phyloP scores from a whole-genome alignment of 2,888 invertebrate species.

The Vesta saturnalis region DNA sequence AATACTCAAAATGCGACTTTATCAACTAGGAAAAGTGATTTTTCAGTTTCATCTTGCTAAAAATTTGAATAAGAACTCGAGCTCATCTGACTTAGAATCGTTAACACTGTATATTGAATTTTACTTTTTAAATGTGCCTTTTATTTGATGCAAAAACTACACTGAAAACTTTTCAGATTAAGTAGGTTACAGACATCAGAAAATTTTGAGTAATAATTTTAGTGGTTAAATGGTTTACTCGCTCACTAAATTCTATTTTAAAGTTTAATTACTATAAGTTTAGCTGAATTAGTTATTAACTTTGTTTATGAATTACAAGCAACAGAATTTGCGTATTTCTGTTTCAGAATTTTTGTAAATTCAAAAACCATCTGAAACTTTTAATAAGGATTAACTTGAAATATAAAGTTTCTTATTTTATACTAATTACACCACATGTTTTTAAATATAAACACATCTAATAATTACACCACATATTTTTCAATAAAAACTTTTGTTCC shows the following conservation, averaged over 20 bases:
- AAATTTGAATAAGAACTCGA: conserved; percentile 29
- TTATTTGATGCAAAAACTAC: background rate
- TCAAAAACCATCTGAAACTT: too few species aligned
- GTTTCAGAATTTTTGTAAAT: too few species aligned
- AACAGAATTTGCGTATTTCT: too few species aligned
- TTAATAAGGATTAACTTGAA: too few species aligned
- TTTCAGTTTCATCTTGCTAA: background rate
- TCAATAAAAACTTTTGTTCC: too few species aligned
- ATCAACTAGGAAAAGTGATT: conserved; percentile 12
- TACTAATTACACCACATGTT: too few species aligned
- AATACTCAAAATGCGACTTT: conserved; percentile 27
- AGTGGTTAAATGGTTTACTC: background rate
- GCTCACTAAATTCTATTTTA: background rate
- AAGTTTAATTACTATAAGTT: background rate
- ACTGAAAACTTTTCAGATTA: background rate
- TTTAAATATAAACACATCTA: too few species aligned
- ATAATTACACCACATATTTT: too few species aligned
- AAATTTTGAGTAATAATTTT: background rate
- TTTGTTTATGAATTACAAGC: too few species aligned
- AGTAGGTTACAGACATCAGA: background rate
- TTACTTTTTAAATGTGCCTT: background rate
- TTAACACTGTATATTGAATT: conserved; percentile 14
- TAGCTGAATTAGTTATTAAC: too few species aligned
- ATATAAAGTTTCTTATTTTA: too few species aligned
- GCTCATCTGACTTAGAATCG: conserved; percentile 14